phyloP scores from a whole-genome alignment of 2,113 vertebrate species.

The Notothenia rossii region DNA sequence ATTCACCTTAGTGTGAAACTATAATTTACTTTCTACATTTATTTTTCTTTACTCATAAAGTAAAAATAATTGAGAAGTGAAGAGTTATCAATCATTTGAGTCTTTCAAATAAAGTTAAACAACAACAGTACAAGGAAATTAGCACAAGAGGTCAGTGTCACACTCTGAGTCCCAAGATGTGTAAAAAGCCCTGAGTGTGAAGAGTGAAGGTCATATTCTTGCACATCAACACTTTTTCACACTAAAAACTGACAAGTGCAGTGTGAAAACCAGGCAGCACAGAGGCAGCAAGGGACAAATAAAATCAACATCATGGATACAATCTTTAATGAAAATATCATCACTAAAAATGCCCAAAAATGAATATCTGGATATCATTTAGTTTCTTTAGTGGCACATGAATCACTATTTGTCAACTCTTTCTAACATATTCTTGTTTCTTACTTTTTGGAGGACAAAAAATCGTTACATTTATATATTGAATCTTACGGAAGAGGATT shows the following conservation, averaged over 20 bases:
- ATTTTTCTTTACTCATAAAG: background rate
- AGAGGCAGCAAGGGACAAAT: background rate
- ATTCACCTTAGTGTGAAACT: background rate
- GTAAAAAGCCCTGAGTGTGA: background rate
- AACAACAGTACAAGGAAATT: slow-evolving; percentile 18
- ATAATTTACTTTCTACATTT: background rate
- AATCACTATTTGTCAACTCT: background rate
- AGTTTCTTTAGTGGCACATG: background rate
- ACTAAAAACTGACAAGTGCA: background rate
- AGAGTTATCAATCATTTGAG: background rate
- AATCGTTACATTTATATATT: background rate
- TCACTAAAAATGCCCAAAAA: background rate
- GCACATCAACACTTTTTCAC: background rate
- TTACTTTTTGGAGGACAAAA: background rate
- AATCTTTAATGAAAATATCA: background rate
- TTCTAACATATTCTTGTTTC: too few relatives aligned
- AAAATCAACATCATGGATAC: background rate
- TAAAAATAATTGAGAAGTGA: background rate
- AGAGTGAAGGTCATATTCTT: background rate
- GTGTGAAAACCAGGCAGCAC: background rate
- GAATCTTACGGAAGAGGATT: background rate
- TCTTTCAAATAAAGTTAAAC: background rate
- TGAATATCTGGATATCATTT: too few relatives aligned
- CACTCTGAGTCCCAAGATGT: background rate
- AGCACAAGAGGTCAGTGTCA: slow-evolving; percentile 50